phyloP scores from a whole-genome alignment of 2,888 invertebrate species.

The Cybosia mesomella region DNA sequence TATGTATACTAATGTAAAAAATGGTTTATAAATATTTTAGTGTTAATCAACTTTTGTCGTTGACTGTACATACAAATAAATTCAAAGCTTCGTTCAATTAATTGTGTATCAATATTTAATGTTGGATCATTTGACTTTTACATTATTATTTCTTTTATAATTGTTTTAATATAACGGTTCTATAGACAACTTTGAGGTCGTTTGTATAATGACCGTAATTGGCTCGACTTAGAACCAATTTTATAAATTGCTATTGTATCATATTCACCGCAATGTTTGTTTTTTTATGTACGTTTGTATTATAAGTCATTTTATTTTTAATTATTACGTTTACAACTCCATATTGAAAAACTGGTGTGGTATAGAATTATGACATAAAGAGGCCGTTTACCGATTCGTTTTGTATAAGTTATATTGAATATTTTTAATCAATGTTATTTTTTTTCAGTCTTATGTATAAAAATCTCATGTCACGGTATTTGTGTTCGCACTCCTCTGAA shows the following conservation, averaged over 20 bases:
- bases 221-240: neutral
- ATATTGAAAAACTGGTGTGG: no score
- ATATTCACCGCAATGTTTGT: neutral
- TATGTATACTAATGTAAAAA: no score
- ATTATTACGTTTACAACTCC: neutral
- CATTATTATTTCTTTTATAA: neutral
- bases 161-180: slow-evolving; percentile 1
- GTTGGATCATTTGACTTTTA: neutral
- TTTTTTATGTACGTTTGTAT: neutral
- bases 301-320: neutral
- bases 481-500: no score
- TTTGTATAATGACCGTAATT: neutral
- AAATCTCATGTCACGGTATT: no score
- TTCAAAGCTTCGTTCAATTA: neutral
- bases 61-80: no score
- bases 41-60: no score
- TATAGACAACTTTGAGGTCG: neutral
- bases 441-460: no score
- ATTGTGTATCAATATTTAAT: neutral
- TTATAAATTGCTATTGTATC: neutral
- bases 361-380: no score
- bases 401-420: no score
- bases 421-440: no score
- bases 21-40: no score
- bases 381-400: no score